Base-by-base conservation (phyloP, 37 sponge, comb jelly and placozoan species). In the Eunapius fragilis region DNA sequence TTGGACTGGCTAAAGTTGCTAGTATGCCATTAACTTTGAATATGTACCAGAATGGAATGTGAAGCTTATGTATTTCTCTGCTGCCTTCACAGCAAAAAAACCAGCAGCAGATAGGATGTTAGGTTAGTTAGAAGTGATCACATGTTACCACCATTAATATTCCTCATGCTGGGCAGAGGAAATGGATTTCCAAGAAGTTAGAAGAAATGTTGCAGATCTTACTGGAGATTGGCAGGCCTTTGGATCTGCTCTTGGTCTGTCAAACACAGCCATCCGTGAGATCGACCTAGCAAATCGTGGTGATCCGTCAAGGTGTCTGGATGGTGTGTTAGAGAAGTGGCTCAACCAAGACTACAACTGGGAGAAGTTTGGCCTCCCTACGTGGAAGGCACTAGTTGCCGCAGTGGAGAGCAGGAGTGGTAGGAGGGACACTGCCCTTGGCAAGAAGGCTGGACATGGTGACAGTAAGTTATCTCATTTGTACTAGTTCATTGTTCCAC, bases 331-430 rank as follows among this genome's bases (percentile, higher is more conserved):
- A 26, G 32, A 30, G 50, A 23, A 7, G 27, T 79, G 79, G 79
- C 27, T 79, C 7, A 25, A 58, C 11, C 32, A 37, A 31, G 28
- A 38, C 25, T 31, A 79, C 28, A 50, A 49, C 27, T 71, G 28
- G 12, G 47, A 23, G 45, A 71, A 71, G 82, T 34, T 36, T 71
- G 82, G 82, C 41, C 36, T 31, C 23, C 82, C 82, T 25, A 72
- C 47, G 0, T 82, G 82, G 82, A 82, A 72, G 72, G 72, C 6
- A 11, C 47, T 82, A 48, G 72, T 36, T 0, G 41, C 37, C 27
- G 82, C 82, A 32, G 69, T 71, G 32, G 36, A 38, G 31, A 68
- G 31, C 67, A 28, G 2, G 33, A 22, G 41, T 36, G 72, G 82
- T 31, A 73, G 47, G 25, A 35, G 26, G 25, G 36, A 82, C 69